These are phyloP conservation scores for Peromyscus eremicus DNA, from an alignment of 2,797 vertebrate species.

Conservation along the genomic window DNA sequence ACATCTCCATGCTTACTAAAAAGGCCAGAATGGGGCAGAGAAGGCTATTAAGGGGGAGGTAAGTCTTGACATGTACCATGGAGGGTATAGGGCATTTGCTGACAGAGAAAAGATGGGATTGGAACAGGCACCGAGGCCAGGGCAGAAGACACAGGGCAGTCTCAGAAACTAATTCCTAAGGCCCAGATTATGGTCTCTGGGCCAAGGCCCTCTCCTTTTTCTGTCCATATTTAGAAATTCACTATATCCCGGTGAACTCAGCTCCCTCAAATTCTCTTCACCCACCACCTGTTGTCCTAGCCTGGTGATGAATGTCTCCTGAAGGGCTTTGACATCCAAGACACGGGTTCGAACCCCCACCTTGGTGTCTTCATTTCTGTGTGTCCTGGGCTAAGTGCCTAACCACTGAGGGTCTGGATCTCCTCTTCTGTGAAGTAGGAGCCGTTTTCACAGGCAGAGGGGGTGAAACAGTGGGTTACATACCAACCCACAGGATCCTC, in stretches of 20 bases:
- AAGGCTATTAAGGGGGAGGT: neutral
- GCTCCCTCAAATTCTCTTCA: neutral
- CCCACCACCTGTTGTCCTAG: neutral
- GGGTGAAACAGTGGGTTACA: neutral
- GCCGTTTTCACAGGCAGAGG: neutral
- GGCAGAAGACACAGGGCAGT: neutral
- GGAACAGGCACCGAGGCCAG: neutral
- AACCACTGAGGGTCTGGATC: neutral
- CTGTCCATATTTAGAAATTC: neutral
- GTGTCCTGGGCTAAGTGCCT: neutral
- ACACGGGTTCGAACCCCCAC: neutral
- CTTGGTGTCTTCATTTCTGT: neutral
- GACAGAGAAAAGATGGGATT: neutral
- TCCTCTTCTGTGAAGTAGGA: conserved; percentile 19
- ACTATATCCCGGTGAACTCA: neutral
- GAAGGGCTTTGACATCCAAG: neutral
- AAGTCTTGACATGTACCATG: neutral
- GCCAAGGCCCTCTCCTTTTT: neutral
- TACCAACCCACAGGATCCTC: neutral
- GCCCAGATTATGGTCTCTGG: neutral
- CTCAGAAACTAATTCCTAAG: conserved; percentile 26
- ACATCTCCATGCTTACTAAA: neutral
- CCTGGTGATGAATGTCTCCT: neutral
- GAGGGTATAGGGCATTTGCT: neutral
- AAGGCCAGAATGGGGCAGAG: neutral